These are phyloP conservation scores for Dascyllus trimaculatus DNA, from an alignment of 2,113 vertebrate species.

Conservation along the genomic window DNA sequence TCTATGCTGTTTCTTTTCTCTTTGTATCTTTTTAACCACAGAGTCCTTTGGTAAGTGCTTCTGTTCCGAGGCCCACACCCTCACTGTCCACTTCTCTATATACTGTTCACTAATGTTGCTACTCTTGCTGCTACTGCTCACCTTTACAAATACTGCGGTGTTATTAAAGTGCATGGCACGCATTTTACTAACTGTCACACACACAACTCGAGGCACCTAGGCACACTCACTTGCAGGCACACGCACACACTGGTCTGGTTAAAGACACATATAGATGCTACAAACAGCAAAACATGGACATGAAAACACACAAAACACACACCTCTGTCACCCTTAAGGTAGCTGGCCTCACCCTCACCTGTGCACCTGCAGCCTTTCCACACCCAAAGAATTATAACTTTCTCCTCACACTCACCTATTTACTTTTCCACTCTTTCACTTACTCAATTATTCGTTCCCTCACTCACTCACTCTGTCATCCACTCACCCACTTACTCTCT, in stretches of 20 bases:
- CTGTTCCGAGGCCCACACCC: constrained; percentile 97
- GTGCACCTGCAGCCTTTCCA: constrained; percentile 84
- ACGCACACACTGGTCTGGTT: constrained; percentile 8
- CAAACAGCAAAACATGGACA: constrained; percentile 65
- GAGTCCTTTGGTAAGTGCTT: constrained; percentile 99
- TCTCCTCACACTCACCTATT: constrained; percentile 78
- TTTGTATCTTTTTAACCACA: constrained; percentile 99
- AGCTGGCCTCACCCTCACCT: constrained; percentile 83
- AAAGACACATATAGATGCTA: not conserved
- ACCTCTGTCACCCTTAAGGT: constrained; percentile 82
- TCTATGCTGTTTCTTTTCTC: constrained; percentile 99
- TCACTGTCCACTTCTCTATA: constrained; percentile 89
- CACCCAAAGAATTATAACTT: constrained; percentile 77
- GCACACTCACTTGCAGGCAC: constrained; percentile 69
- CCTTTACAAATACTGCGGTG: constrained; percentile 74
- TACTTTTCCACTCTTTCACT: constrained; percentile 75
- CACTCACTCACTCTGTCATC: constrained; percentile 84
- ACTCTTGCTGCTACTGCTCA: constrained; percentile 67
- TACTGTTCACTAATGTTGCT: constrained; percentile 77
- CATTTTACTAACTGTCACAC: constrained; percentile 95
- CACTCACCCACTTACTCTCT: constrained; percentile 80
- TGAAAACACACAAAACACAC: constrained; percentile 74
- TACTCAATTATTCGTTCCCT: constrained; percentile 70
- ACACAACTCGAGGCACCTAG: constrained; percentile 74
- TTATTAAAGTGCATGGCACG: constrained; percentile 98